Evolutionary conservation across 1,140 invertebrate species (phyloP).

Genomic region (Scaptomyza hsui): DNA sequence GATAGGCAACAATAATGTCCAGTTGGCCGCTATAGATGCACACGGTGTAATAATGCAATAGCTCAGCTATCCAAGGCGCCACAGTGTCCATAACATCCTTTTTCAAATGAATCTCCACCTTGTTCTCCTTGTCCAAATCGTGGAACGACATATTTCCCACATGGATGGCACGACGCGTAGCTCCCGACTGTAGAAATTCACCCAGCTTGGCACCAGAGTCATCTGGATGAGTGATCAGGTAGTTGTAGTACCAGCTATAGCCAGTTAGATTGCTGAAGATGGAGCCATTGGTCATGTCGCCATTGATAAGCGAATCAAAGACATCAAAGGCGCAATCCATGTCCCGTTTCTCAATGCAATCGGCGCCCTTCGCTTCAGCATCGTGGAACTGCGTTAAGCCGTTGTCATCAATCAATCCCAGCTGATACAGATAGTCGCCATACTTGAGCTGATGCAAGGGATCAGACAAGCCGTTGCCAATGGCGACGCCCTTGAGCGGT

Average conservation of each 20-base stretch:
- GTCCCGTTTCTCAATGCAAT: slow-evolving; percentile 87
- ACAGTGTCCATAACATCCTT: slow-evolving; percentile 93
- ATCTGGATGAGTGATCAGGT: slow-evolving; percentile 86
- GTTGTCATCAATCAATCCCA: slow-evolving; percentile 90
- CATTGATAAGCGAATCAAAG: slow-evolving; percentile 90
- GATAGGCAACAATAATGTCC: slow-evolving; percentile 93
- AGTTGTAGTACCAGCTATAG: slow-evolving; percentile 92
- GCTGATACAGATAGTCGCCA: slow-evolving; percentile 91
- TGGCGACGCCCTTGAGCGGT: slow-evolving; percentile 90
- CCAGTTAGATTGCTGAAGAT: slow-evolving; percentile 92
- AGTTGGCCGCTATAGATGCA: slow-evolving; percentile 93
- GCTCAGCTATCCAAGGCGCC: slow-evolving; percentile 89
- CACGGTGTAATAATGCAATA: slow-evolving; percentile 88
- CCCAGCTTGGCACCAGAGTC: slow-evolving; percentile 78
- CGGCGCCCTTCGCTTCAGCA: slow-evolving; percentile 86
- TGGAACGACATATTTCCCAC: slow-evolving; percentile 91
- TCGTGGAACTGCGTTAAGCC: slow-evolving; percentile 86
- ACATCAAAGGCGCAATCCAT: slow-evolving; percentile 88
- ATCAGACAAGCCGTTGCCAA: slow-evolving; percentile 94
- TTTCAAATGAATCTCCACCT: slow-evolving; percentile 89
- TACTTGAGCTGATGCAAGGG: slow-evolving; percentile 91
- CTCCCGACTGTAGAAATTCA: slow-evolving; percentile 86
- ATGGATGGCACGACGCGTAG: slow-evolving; percentile 90
- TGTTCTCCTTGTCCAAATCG: slow-evolving; percentile 83
- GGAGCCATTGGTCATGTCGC: slow-evolving; percentile 87